Conservation (phyloP, 2,797 vertebrate genomes). For the Rhinogobio ventralis region DNA sequence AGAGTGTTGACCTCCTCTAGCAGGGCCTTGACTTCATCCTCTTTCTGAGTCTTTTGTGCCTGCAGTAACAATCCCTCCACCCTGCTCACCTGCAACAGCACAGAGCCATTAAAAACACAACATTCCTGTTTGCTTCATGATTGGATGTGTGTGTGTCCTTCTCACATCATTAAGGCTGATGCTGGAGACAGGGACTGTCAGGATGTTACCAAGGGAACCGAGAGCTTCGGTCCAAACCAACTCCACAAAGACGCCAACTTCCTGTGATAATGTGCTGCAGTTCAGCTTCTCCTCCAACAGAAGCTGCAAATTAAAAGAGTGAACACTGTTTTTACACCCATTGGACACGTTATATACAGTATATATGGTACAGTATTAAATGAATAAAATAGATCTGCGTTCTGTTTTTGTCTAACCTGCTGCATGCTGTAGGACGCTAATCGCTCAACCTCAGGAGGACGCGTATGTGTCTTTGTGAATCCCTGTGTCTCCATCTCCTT, state of each 20-base stretch:
- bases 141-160: not conserved
- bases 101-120: not conserved
- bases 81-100: constrained; percentile 78
- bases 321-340: not conserved
- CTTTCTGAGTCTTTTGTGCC: constrained; percentile 71
- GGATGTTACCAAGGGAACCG: constrained; percentile 74
- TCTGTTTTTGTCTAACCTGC: constrained; percentile 71
- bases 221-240: constrained; percentile 84
- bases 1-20: constrained; percentile 74
- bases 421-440: constrained; percentile 80
- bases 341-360: not conserved
- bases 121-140: not conserved
- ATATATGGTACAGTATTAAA: not conserved
- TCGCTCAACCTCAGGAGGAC: constrained; percentile 63
- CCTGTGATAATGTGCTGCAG: constrained; percentile 72
- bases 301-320: constrained; percentile 71
- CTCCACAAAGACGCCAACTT: constrained; percentile 84
- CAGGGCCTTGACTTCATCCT: constrained; percentile 57
- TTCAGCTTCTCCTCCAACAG: constrained; percentile 80
- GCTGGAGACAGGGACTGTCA: constrained; percentile 72
- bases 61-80: constrained; percentile 84
- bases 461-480: constrained; percentile 64
- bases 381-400: not conserved
- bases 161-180: constrained; percentile 85
- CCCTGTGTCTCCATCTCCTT: constrained; percentile 68